These are phyloP conservation scores for Lissocephala sabroskyi DNA, from an alignment of 2,888 invertebrate genomes.

Conservation along the genomic window DNA sequence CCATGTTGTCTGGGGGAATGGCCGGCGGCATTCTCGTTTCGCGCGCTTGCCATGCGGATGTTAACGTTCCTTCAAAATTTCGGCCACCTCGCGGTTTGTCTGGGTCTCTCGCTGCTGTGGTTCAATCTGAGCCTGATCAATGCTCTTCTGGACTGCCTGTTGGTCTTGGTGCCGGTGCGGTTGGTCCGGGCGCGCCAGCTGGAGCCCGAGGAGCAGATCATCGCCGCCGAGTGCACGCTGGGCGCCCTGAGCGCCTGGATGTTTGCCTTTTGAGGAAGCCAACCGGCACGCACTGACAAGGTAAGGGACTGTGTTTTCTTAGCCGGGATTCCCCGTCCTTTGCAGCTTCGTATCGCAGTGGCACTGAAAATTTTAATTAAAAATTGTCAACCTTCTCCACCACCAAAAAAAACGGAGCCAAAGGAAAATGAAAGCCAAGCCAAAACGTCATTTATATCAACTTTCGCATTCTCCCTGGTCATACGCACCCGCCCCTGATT, in stretches of 20 bases:
- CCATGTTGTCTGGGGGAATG: too few species aligned
- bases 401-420: slow-evolving; percentile 1
- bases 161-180: slow-evolving; percentile 21
- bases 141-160: slow-evolving; percentile 18
- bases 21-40: too few species aligned
- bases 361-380: slow-evolving; percentile 41
- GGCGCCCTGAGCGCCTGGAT: slow-evolving; percentile 37
- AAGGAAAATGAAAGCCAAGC: slow-evolving; percentile 4
- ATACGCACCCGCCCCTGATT: slow-evolving; percentile 4
- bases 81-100: slow-evolving; percentile 4
- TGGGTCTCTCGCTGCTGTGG: slow-evolving; percentile 19
- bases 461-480: slow-evolving; percentile 28
- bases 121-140: slow-evolving; percentile 25
- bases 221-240: slow-evolving; percentile 26
- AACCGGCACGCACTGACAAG: too few species aligned
- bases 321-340: slow-evolving; percentile 1
- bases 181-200: slow-evolving; percentile 18
- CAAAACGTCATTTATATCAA: slow-evolving; percentile 45
- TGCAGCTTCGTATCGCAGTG: slow-evolving; percentile 18
- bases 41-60: too few species aligned
- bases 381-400: slow-evolving; percentile 24
- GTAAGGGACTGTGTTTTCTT: slow-evolving; percentile 4
- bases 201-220: slow-evolving; percentile 12
- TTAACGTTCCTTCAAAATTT: too few species aligned
- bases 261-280: slow-evolving; percentile 29